Conservation (phyloP, 2,888 invertebrate genomes). For the Eupelmus urozonus region DNA sequence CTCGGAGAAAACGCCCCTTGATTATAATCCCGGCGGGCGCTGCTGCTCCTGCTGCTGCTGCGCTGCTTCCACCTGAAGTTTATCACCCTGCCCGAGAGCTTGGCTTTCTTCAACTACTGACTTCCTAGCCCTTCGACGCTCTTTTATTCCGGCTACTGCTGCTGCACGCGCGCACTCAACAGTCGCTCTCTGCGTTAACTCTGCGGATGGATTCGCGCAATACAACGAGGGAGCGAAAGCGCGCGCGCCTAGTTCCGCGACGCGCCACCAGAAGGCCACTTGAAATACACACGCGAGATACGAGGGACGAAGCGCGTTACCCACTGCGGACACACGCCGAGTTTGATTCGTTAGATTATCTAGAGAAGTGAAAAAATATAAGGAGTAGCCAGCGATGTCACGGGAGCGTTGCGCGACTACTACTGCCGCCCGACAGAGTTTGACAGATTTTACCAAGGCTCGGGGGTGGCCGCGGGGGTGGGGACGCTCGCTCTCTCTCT, state of each 20-base stretch:
- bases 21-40: not conserved
- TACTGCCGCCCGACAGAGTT: not conserved
- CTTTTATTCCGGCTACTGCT: too few relatives aligned
- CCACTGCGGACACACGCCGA: not conserved
- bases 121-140: not conserved
- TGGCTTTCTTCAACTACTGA: not conserved
- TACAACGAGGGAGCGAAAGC: not conserved
- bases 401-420: slow-evolving; percentile 16
- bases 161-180: too few relatives aligned
- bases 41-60: not conserved
- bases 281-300: not conserved
- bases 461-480: too few relatives aligned
- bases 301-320: not conserved
- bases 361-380: too few relatives aligned
- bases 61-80: slow-evolving; percentile 12
- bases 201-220: too few relatives aligned
- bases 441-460: slow-evolving; percentile 30
- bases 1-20: slow-evolving; percentile 37
- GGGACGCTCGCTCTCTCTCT: not conserved
- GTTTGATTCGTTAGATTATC: too few relatives aligned
- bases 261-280: slow-evolving; percentile 40
- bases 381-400: not conserved
- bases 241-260: slow-evolving; percentile 28
- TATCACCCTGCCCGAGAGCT: too few relatives aligned
- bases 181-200: too few relatives aligned